These are phyloP conservation scores for Eulemur rubriventer DNA, from an alignment of 2,797 vertebrate genomes.

Conservation along the genomic window DNA sequence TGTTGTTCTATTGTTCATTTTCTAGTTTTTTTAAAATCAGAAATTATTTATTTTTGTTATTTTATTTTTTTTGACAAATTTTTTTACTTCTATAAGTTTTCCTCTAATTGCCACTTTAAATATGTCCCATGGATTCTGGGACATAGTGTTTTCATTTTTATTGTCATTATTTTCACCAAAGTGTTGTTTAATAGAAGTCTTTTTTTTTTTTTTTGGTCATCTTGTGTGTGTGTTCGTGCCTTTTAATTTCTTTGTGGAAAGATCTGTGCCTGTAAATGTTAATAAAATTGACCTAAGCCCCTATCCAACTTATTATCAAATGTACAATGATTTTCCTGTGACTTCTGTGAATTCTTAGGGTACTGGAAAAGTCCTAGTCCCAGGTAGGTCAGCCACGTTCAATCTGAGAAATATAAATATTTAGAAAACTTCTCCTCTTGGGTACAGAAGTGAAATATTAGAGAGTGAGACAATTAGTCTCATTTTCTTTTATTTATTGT, in stretches of 20 bases:
- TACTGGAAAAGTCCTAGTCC: neutral
- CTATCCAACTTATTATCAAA: neutral
- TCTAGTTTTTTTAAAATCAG: neutral
- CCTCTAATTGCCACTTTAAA: neutral
- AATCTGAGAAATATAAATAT: neutral
- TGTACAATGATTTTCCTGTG: neutral
- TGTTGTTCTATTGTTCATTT: neutral
- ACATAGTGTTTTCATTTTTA: neutral
- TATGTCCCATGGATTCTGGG: neutral
- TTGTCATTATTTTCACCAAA: neutral
- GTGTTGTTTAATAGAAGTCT: neutral
- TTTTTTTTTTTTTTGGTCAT: neutral
- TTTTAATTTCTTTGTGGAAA: neutral
- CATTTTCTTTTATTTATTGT: neutral
- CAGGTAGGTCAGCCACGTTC: neutral
- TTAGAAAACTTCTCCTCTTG: neutral
- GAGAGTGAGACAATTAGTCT: neutral
- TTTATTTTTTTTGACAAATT: neutral
- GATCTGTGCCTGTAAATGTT: neutral
- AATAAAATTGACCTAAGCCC: neutral
- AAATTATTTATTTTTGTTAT: neutral
- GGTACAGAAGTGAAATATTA: neutral
- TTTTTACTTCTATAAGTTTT: neutral
- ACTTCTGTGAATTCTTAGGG: neutral
- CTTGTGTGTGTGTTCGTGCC: neutral